A percentile compares a stretch with the other conserved stretches of the same genome.
Conservation (phyloP, 2,888 invertebrate genomes). For the Epicampocera succincta region DNA sequence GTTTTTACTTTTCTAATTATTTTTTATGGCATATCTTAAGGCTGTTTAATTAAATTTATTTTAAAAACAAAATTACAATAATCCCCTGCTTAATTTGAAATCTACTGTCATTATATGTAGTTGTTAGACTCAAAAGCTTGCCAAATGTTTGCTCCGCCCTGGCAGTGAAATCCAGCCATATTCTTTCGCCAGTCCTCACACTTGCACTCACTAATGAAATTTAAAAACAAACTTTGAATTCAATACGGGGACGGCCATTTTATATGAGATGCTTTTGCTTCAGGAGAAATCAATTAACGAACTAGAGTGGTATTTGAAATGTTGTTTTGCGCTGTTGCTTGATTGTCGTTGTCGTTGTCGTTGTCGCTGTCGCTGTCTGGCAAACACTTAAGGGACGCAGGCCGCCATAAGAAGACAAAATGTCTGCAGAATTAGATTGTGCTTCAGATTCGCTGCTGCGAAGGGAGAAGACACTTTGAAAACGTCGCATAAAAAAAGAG, state of each 20-base stretch:
- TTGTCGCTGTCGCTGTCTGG: constrained; percentile 3
- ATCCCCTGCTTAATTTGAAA: constrained; percentile 10
- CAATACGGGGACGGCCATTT: constrained; percentile 57
- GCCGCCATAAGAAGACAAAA: constrained; percentile 21
- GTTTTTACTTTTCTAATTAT: constrained; percentile 24
- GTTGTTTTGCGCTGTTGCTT: constrained; percentile 4
- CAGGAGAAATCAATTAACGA: constrained; percentile 70
- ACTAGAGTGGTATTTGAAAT: constrained; percentile 41
- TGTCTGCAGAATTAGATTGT: constrained; percentile 4
- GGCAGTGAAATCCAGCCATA: neutral
- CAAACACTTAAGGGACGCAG: constrained; percentile 36
- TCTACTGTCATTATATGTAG: neutral
- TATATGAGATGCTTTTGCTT: constrained; percentile 47
- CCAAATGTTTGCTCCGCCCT: neutral
- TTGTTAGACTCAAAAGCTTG: neutral
- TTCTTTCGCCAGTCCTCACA: neutral
- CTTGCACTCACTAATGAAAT: neutral
- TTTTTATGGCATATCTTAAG: constrained; percentile 50
- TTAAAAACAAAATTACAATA: constrained; percentile 55
- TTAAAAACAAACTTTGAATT: constrained; percentile 30
- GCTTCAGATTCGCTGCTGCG: neutral
- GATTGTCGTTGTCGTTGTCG: too few relatives aligned
- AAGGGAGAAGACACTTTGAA: constrained; percentile 33
- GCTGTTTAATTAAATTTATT: constrained; percentile 72
- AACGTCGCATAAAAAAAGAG: neutral